Base-by-base conservation (phyloP, 2,797 vertebrate species). In the Gouania willdenowi region DNA sequence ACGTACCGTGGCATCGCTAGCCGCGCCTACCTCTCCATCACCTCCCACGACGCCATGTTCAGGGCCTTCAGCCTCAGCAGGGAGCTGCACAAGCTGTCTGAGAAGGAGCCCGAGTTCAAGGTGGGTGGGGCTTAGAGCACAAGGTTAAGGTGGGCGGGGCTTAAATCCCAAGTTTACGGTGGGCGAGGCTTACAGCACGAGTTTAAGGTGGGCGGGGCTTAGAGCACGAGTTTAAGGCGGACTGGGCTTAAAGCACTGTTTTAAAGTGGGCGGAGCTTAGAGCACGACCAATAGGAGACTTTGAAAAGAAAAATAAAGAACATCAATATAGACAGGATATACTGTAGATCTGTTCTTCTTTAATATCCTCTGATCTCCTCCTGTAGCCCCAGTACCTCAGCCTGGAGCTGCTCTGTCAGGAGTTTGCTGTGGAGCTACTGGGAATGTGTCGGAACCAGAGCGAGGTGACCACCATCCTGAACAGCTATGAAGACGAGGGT, bases 401-500 rank as follows among this genome's bases (percentile, higher is more conserved):
- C 25, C 79, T 95, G 65, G 92, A 93, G 82, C 58, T 86, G 23
- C 70, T 94, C 16, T 90, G 91, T 48, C 91, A 95, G 70, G 93
- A 94, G 63, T 94, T 93, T 33, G 87, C 92, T 0, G 92, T 95
- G 7, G 93, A 95, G 70, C 65, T 95, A 52, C 80, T 97, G 48
- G 92, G 92, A 14, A 94, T 95, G 94, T 97, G 94, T 57, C 85
- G 89, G 38, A 95, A 97, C 76, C 93, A 97, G 81, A 92, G 92
- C 0, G 91, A 95, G 69, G 93, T 97, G 55, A 91, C 90, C 1
- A 93, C 90, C 0, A 89, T 95, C 38, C 84, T 97, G 29, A 94
- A 94, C 36, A 91, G 90, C 79, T 78, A 84, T 12, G 86, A 81
- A 0, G 79, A 86, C 0, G 81, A 87, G 24, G 82, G 82, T 9